Base-by-base conservation (phyloP, 2,888 invertebrate genomes). In the Beris chalybata region DNA sequence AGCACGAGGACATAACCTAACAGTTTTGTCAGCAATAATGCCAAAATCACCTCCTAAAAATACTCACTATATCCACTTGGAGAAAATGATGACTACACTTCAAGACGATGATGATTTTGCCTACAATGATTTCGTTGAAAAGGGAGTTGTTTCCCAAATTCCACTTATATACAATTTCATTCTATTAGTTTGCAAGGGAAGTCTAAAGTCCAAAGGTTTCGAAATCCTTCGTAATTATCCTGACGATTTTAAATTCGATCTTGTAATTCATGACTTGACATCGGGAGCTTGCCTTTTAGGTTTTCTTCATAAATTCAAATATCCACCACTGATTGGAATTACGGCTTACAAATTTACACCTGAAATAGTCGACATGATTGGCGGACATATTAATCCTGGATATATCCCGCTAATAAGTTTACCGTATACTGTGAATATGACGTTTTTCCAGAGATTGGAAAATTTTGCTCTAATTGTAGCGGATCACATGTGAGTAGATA, bases 231-330 rank as follows among this genome's bases (percentile, higher is more conserved):
- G 73, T 53, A 71, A 74, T 43, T 74, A 77, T 67, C 74, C 76
- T 0, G 63, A 73, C 32, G 71, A 74, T 65, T 76, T 74, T 64
- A 74, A 74, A 58, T 76, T 77, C 64, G 77, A 77, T 68, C 47
- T 74, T 7, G 73, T 78, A 12, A 66, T 78, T 4, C 68, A 73
- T 11, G 77, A 77, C 57, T 64, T 75, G n/a, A 73, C 73, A 0
- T 52, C 70, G 3, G 73, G 73, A 3, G 66, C 70, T 4, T 76
- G 76, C 64, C 59, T 76, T 2, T 66, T 73, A 47, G 75, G 74
- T 12, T 59, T 77, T 3, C 71, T 77, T 4, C 73, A 75, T 48
- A 73, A 74, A 53, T 78, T 77, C 61, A 71, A 72, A 6, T 71
- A 73, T 57, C 75, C 76, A 7, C 74, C 75, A 2, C 67, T 72